A percentile compares a stretch with the other conserved stretches of the same genome.
These are phyloP conservation scores for Rotaria socialis DNA, from an alignment of 2,888 invertebrate genomes.

Conservation along the genomic window DNA sequence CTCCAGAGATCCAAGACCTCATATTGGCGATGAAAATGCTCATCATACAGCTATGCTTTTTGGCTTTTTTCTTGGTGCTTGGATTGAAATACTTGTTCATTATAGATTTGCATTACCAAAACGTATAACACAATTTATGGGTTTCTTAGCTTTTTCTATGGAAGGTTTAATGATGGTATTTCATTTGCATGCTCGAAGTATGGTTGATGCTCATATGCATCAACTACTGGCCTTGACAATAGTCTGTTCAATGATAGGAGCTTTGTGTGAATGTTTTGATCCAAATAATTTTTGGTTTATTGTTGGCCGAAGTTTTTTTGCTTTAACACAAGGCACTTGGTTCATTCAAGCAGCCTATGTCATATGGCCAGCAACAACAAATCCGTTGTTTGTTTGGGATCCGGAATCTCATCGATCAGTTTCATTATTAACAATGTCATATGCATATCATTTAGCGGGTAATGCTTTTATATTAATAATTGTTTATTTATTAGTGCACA, in stretches of 20 bases:
- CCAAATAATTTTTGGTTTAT: slow-evolving; percentile 41
- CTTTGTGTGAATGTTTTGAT: slow-evolving; percentile 37
- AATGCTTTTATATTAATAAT: not conserved
- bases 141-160: slow-evolving; percentile 58
- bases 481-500: not conserved
- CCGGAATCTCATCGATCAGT: slow-evolving; percentile 50
- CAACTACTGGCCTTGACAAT: slow-evolving; percentile 37
- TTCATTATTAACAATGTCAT: slow-evolving; percentile 51
- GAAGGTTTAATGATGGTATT: slow-evolving; percentile 62
- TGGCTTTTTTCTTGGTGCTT: slow-evolving; percentile 42
- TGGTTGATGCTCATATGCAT: slow-evolving; percentile 42
- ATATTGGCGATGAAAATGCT: slow-evolving; percentile 37
- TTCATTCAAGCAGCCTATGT: slow-evolving; percentile 59
- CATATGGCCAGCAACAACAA: slow-evolving; percentile 60
- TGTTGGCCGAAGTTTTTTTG: slow-evolving; percentile 53
- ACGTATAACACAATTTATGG: slow-evolving; percentile 56
- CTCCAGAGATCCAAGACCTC: not conserved
- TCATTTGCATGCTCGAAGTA: slow-evolving; percentile 60
- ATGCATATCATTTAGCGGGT: slow-evolving; percentile 41
- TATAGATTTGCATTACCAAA: slow-evolving; percentile 41
- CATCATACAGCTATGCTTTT: slow-evolving; percentile 45
- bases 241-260: slow-evolving; percentile 29
- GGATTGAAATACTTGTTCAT: slow-evolving; percentile 45
- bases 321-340: slow-evolving; percentile 63
- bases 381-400: slow-evolving; percentile 54